Percentiles rank a stretch among this genome's conserved stretches.
These are phyloP conservation scores for Semaprochilodus insignis DNA, from an alignment of 2,797 vertebrate genomes.

Conservation along the genomic window DNA sequence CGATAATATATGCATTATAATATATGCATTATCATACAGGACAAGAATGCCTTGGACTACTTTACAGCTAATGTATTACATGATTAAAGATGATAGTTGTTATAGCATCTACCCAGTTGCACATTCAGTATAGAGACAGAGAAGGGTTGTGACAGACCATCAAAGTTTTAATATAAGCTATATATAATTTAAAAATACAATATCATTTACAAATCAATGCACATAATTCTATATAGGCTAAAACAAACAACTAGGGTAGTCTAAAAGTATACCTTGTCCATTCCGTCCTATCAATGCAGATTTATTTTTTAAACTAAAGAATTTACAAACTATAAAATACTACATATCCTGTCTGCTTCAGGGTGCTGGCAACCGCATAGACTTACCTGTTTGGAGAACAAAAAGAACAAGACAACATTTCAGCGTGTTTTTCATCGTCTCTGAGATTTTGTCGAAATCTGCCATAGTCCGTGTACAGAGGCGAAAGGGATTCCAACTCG, in stretches of 20 bases:
- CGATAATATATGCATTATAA: neutral
- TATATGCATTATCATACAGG: neutral
- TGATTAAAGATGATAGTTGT: neutral
- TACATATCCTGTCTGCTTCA: neutral
- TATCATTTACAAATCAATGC: neutral
- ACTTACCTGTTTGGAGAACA: conserved; percentile 75
- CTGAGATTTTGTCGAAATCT: conserved; percentile 58
- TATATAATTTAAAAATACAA: too few relatives aligned
- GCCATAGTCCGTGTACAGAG: conserved; percentile 60
- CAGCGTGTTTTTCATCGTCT: conserved; percentile 73
- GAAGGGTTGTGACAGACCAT: too few relatives aligned
- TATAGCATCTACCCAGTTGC: neutral
- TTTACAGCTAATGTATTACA: neutral
- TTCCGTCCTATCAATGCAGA: neutral
- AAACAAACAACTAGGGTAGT: neutral
- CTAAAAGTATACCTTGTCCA: neutral
- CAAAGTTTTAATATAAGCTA: too few relatives aligned
- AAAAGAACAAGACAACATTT: conserved; percentile 69
- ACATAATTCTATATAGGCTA: neutral
- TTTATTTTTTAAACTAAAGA: neutral
- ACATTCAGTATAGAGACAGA: neutral
- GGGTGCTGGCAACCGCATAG: too few relatives aligned
- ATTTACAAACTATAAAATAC: conserved; percentile 20
- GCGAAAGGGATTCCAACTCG: conserved; percentile 73
- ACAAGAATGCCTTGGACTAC: neutral